Evolutionary conservation across 2,888 invertebrate genomes (phyloP).

Genomic region (Seira sanloemensis): DNA sequence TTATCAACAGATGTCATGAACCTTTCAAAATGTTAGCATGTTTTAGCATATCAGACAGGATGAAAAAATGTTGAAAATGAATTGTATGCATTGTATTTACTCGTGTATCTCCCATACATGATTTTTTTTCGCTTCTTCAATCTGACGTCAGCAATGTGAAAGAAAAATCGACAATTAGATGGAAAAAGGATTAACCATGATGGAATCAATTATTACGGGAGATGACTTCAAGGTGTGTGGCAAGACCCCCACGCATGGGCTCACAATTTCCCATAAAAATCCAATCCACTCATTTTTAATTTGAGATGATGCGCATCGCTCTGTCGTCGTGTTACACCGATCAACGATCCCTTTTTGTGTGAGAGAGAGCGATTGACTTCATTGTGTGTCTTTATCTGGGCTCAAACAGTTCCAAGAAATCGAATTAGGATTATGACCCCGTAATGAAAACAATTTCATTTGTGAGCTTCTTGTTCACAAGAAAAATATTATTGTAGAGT

Average conservation of each 20-base stretch:
- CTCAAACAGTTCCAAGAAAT: background rate
- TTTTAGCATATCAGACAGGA: background rate
- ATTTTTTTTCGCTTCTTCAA: background rate
- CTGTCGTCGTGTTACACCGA: background rate
- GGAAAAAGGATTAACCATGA: slow-evolving; percentile 20
- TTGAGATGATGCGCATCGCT: slow-evolving; percentile 4
- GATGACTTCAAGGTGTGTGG: slow-evolving; percentile 50
- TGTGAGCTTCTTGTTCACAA: background rate
- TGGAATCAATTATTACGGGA: slow-evolving; percentile 42
- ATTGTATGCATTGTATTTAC: background rate
- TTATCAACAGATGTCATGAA: slow-evolving; percentile 23
- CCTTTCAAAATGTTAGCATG: background rate
- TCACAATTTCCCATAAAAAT: slow-evolving; percentile 26
- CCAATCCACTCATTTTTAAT: slow-evolving; percentile 24
- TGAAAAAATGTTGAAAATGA: background rate
- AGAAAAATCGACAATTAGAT: slow-evolving; percentile 32
- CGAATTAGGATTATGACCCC: background rate
- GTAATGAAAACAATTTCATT: background rate
- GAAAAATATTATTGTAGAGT: background rate
- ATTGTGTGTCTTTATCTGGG: background rate
- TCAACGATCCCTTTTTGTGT: background rate
- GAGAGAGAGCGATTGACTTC: background rate
- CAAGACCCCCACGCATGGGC: slow-evolving; percentile 29
- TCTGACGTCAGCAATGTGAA: slow-evolving; percentile 6
- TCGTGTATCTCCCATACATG: background rate